phyloP scores from a whole-genome alignment of 2,888 invertebrate genomes.

The Peribatodes rhomboidaria region DNA sequence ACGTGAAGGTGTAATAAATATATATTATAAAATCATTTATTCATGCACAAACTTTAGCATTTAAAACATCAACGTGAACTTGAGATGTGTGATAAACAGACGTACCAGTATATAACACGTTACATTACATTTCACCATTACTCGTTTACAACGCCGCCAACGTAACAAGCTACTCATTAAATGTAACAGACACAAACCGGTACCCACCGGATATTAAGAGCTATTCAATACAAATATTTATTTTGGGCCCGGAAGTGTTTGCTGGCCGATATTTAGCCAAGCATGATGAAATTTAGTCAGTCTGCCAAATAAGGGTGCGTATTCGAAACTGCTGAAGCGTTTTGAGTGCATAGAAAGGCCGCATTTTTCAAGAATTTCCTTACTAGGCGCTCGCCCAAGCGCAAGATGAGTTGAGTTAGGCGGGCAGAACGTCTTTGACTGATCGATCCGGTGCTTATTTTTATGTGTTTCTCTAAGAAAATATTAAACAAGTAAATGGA shows the following conservation, averaged over 20 bases:
- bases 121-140: background rate
- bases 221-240: slow-evolving; percentile 46
- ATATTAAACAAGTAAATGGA: no score
- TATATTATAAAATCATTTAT: no score
- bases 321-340: slow-evolving; percentile 6
- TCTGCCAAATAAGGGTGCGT: slow-evolving; percentile 6
- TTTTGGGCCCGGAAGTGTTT: slow-evolving; percentile 46
- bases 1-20: no score
- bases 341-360: slow-evolving; percentile 8
- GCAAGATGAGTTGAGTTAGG: background rate
- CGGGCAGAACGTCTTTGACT: background rate
- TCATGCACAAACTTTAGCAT: no score
- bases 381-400: no score
- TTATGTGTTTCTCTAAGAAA: no score
- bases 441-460: no score
- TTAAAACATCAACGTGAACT: no score
- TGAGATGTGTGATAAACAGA: background rate
- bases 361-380: background rate
- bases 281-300: slow-evolving; percentile 22
- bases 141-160: background rate
- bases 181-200: slow-evolving; percentile 23
- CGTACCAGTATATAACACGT: background rate
- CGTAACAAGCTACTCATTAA: slow-evolving; percentile 8
- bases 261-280: slow-evolving; percentile 31
- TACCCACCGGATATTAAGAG: slow-evolving; percentile 52